Conservation (phyloP, 2,113 vertebrate genomes). For the Crotalus horridus region DNA sequence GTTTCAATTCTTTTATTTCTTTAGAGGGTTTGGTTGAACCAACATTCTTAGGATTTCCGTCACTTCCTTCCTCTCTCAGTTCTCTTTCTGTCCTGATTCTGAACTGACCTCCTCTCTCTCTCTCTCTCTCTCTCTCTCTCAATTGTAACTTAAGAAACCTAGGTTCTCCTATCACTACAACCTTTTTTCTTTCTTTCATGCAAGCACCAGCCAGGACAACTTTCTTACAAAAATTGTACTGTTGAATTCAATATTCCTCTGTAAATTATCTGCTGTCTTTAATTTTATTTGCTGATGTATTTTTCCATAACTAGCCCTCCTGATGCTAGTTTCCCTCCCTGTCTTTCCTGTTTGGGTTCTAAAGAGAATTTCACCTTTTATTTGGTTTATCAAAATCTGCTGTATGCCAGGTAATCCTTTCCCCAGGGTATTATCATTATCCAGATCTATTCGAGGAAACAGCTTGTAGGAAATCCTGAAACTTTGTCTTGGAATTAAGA, state of each 20-base stretch:
- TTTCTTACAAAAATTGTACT: neutral
- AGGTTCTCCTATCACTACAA: neutral
- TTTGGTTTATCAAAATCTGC: conserved; percentile 10
- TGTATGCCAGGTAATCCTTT: neutral
- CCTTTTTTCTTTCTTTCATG: neutral
- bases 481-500: neutral
- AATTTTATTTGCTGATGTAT: neutral
- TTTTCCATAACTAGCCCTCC: neutral
- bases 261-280: neutral
- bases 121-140: no score
- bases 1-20: no score
- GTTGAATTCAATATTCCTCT: neutral
- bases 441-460: conserved; percentile 1
- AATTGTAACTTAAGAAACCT: neutral
- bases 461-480: conserved; percentile 17
- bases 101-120: neutral
- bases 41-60: neutral
- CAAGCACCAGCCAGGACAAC: neutral
- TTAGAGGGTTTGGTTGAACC: no score
- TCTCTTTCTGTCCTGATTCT: no score
- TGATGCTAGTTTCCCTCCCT: neutral
- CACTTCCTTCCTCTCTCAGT: neutral
- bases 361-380: neutral
- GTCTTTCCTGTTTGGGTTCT: neutral
- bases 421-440: neutral